Conservation (phyloP, 2,888 invertebrate genomes). For the Empis stercorea region DNA sequence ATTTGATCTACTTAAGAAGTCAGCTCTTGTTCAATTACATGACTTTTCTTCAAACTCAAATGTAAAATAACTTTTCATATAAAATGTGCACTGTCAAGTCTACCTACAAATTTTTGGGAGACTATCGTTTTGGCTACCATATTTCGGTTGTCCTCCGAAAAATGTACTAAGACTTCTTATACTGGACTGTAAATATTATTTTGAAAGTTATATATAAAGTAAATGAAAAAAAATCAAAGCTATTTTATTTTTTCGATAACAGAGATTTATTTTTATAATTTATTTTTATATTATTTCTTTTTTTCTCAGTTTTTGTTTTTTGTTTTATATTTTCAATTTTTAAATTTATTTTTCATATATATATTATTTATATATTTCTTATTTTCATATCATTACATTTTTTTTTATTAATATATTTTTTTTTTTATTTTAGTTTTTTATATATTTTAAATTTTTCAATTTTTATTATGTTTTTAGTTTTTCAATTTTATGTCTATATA, state of each 20-base stretch:
- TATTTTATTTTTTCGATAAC: background rate
- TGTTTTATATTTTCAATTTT: background rate
- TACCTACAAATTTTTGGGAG: no score
- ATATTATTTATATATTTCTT: background rate
- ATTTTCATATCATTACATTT: background rate
- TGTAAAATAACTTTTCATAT: no score
- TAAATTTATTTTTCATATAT: background rate
- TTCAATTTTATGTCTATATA: background rate
- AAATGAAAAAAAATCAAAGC: background rate
- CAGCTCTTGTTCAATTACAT: no score
- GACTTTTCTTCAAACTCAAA: no score
- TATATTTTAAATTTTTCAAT: background rate
- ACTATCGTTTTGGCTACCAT: no score
- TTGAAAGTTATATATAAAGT: no score
- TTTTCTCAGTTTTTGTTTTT: background rate
- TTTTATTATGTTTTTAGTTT: background rate
- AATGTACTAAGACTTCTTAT: no score
- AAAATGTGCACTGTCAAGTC: no score
- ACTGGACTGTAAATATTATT: no score
- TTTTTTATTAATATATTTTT: background rate
- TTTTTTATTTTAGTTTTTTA: background rate
- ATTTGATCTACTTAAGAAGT: no score
- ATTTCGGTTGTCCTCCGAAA: no score
- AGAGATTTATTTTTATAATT: slow-evolving; percentile 1
- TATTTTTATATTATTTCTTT: background rate